Conservation (phyloP, 2,797 vertebrate genomes). For the Ceyx erithaca region DNA sequence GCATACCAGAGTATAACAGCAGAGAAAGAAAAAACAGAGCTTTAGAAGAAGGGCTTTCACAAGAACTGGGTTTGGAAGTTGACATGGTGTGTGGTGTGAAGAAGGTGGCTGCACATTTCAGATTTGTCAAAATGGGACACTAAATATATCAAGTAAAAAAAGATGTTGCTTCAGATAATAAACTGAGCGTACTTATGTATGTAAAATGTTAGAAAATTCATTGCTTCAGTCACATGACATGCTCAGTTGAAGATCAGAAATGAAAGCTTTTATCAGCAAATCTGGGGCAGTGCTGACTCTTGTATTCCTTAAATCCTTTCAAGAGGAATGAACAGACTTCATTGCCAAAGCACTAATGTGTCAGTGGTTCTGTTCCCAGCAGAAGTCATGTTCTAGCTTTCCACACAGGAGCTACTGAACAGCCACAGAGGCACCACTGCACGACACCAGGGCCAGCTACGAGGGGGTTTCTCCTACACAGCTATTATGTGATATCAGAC, state of each 20-base stretch:
- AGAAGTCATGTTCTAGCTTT: not conserved
- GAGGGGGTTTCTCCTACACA: not conserved
- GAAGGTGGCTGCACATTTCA: not conserved
- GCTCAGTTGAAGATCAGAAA: constrained; percentile 2
- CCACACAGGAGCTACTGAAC: not conserved
- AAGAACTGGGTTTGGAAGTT: not conserved
- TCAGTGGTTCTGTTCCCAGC: not conserved
- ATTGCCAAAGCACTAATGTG: not conserved
- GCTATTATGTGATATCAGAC: not conserved
- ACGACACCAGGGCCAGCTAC: not conserved
- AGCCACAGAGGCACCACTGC: not conserved
- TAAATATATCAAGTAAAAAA: not conserved
- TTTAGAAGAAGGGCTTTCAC: not conserved
- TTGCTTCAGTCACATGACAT: not conserved
- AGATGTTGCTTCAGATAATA: not conserved
- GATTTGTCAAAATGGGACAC: not conserved
- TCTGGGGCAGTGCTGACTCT: not conserved
- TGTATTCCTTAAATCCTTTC: not conserved
- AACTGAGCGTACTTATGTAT: not conserved
- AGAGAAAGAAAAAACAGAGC: not conserved
- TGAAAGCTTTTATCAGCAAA: constrained; percentile 16
- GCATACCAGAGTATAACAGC: not conserved
- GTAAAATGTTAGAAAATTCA: not conserved
- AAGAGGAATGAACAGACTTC: not conserved
- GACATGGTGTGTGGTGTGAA: not conserved